Conservation (phyloP, 2,113 vertebrate species). For the Hyperoodon ampullatus region DNA sequence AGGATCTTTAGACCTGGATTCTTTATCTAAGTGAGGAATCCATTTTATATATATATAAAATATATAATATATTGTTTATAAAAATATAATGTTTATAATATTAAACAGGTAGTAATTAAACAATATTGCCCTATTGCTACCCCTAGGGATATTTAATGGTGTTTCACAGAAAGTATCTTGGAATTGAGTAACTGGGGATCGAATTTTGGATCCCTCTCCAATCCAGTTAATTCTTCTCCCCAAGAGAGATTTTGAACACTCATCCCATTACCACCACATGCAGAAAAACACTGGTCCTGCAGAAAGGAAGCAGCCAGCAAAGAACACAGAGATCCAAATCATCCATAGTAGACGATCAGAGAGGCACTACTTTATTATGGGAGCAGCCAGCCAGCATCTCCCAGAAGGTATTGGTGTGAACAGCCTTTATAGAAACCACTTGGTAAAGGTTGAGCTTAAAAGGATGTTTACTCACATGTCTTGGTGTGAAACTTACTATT, state of each 20-base stretch:
- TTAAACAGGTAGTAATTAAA: background rate
- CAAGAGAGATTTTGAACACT: slow-evolving; percentile 27
- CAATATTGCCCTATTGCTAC: background rate
- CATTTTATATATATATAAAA: too few species aligned
- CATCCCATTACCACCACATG: background rate
- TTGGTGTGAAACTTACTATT: background rate
- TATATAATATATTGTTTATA: too few species aligned
- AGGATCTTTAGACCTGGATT: background rate
- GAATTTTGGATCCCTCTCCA: background rate
- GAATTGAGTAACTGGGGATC: slow-evolving; percentile 35
- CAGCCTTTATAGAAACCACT: background rate
- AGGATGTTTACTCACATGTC: background rate
- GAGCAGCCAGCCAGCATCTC: background rate
- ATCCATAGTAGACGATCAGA: background rate
- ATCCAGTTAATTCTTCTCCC: background rate
- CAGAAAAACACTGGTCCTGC: background rate
- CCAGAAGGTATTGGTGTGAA: background rate
- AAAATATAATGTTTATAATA: background rate
- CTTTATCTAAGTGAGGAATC: background rate
- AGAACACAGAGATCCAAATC: background rate
- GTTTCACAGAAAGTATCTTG: slow-evolving; percentile 39
- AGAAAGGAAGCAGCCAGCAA: background rate
- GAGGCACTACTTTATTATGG: background rate
- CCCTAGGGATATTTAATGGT: background rate
- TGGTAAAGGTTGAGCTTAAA: background rate